Evolutionary conservation across 1,140 invertebrate species (phyloP).

Genomic region (Camponotus floridanus): DNA sequence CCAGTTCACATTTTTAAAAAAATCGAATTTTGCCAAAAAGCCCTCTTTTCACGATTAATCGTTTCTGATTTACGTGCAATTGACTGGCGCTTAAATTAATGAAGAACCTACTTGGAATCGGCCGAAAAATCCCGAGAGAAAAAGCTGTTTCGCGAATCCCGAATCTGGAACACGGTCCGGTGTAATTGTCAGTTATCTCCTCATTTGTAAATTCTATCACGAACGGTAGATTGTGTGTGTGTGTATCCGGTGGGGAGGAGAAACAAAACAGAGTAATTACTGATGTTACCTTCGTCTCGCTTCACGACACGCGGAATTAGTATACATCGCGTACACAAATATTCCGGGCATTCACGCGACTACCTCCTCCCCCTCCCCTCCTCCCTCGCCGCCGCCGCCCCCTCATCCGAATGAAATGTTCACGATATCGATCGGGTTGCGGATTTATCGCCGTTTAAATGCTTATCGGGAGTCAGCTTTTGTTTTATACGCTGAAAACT

Average conservation of each 20-base stretch:
- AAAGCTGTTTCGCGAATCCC: neutral
- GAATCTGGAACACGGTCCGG: neutral
- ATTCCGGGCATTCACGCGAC: slow-evolving; percentile 45
- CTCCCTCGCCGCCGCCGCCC: neutral
- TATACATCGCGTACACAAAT: slow-evolving; percentile 17
- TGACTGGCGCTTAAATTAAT: neutral
- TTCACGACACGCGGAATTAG: slow-evolving; percentile 44
- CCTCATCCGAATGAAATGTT: slow-evolving; percentile 48
- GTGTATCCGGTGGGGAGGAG: neutral
- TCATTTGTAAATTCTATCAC: slow-evolving; percentile 53
- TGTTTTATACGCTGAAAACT: slow-evolving; percentile 48
- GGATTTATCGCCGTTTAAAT: slow-evolving; percentile 55
- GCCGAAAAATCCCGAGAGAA: neutral
- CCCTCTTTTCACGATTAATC: neutral
- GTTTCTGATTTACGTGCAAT: neutral
- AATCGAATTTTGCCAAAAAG: neutral
- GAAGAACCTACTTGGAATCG: neutral
- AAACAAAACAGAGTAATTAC: slow-evolving; percentile 54
- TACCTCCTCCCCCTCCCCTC: slow-evolving; percentile 11
- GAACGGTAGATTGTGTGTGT: slow-evolving; percentile 10
- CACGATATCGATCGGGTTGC: slow-evolving; percentile 33
- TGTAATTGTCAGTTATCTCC: slow-evolving; percentile 47
- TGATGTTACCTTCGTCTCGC: slow-evolving; percentile 40
- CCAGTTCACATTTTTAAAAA: neutral
- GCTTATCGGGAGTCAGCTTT: slow-evolving; percentile 53